A percentile compares a stretch with the other conserved stretches of the same genome.
Evolutionary conservation across 2,888 invertebrate genomes (phyloP).

Genomic region (Leucophenga montana): DNA sequence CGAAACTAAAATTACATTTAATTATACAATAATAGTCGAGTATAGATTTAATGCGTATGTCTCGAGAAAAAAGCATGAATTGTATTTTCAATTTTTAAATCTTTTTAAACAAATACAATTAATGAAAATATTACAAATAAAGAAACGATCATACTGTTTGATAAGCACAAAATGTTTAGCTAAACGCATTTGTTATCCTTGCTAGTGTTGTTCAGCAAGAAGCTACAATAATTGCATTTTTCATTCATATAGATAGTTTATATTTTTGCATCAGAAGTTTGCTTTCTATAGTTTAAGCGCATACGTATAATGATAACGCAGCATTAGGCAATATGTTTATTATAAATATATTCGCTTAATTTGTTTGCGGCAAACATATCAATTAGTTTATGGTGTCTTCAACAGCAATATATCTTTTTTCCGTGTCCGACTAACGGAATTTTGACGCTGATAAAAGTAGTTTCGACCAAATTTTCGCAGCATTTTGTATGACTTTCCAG

Average conservation of each 20-base stretch:
- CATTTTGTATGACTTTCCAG: slow-evolving; percentile 71
- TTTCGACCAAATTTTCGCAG: slow-evolving; percentile 71
- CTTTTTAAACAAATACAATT: neutral
- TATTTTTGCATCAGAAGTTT: neutral
- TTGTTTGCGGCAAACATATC: slow-evolving; percentile 35
- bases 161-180: neutral
- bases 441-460: slow-evolving; percentile 71
- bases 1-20: slow-evolving; percentile 22
- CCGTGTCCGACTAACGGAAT: slow-evolving; percentile 68
- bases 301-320: neutral
- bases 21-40: slow-evolving; percentile 16
- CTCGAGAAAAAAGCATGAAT: slow-evolving; percentile 13
- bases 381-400: slow-evolving; percentile 53
- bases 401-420: slow-evolving; percentile 69
- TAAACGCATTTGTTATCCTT: too few species aligned
- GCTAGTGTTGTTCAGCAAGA: too few species aligned
- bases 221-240: too few species aligned
- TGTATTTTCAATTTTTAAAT: neutral
- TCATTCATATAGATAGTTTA: too few species aligned
- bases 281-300: neutral
- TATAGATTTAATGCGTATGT: slow-evolving; percentile 22
- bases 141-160: slow-evolving; percentile 4
- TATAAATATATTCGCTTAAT: slow-evolving; percentile 25
- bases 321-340: neutral
- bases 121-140: neutral